A percentile compares a stretch with the other conserved stretches of the same genome.
Evolutionary conservation across 2,113 vertebrate species (phyloP).

Genomic region (Heptranchias perlo): DNA sequence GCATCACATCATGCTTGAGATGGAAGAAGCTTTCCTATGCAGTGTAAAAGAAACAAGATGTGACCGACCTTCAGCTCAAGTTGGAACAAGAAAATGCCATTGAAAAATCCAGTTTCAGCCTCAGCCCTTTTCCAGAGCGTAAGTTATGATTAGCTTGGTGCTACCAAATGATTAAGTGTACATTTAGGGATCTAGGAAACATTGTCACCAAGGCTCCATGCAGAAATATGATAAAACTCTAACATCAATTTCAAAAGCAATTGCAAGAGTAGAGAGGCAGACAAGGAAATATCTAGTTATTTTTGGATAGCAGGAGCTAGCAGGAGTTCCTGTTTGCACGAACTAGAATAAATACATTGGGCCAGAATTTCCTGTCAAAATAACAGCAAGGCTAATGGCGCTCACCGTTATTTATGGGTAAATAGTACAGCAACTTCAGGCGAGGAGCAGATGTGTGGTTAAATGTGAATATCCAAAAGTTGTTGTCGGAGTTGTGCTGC

Average conservation of each 20-base stretch:
- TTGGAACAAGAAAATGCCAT: not conserved
- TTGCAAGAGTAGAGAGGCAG: not conserved
- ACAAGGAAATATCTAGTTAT: not conserved
- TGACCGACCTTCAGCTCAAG: slow-evolving; percentile 3
- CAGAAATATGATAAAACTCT: not conserved
- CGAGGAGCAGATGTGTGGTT: no score
- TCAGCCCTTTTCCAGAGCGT: not conserved
- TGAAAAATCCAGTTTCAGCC: not conserved
- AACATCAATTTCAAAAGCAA: not conserved
- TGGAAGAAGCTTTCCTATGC: not conserved
- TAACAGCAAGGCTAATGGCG: no score
- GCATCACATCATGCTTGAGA: not conserved
- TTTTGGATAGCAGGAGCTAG: not conserved
- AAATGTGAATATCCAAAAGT: no score
- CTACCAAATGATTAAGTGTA: not conserved
- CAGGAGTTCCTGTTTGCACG: not conserved
- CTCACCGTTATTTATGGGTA: no score
- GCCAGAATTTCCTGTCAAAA: no score
- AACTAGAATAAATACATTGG: no score
- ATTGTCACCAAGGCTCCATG: not conserved
- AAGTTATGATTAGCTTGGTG: not conserved
- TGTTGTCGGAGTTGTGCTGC: no score
- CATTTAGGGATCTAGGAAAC: not conserved
- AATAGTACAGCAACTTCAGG: no score
- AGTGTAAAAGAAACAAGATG: not conserved